Conservation (phyloP, 2,888 invertebrate species). For the Nymphalis c-album region DNA sequence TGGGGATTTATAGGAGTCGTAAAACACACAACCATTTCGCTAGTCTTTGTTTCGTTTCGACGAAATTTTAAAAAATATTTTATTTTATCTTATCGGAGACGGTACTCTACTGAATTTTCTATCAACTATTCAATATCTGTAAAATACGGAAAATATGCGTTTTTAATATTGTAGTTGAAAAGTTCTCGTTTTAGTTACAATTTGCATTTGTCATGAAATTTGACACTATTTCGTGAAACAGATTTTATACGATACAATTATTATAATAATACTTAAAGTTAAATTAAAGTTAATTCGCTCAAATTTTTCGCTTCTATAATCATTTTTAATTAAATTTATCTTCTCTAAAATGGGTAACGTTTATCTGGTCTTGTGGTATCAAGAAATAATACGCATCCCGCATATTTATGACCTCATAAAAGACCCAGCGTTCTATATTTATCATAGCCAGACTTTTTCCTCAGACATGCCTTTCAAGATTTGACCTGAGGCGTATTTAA, state of each 20-base stretch:
- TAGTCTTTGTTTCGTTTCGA: conserved; percentile 3
- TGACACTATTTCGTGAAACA: neutral
- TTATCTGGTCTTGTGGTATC: too few species aligned
- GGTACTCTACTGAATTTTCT: neutral
- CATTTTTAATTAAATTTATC: neutral
- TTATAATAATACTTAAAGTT: neutral
- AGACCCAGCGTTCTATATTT: conserved; percentile 17
- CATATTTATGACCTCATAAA: conserved; percentile 3
- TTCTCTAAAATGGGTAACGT: too few species aligned
- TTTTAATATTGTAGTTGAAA: too few species aligned
- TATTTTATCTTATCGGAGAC: neutral
- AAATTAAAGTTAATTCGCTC: neutral
- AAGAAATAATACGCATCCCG: neutral
- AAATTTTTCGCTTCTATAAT: neutral
- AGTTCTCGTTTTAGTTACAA: neutral
- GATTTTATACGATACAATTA: too few species aligned
- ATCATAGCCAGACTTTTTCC: conserved; percentile 16
- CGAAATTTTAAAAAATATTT: conserved; percentile 1
- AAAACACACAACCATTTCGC: conserved; percentile 11
- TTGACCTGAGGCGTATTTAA: conserved; percentile 39
- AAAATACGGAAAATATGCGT: neutral
- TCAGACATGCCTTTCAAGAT: conserved; percentile 34
- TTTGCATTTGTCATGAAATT: neutral
- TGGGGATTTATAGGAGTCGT: conserved; percentile 35
- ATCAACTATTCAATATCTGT: neutral